Evolutionary conservation across 1,140 invertebrate species (phyloP), one percentile per base, ranked within the genome.

Genomic region (Zaprionus ghesquierei): DNA sequence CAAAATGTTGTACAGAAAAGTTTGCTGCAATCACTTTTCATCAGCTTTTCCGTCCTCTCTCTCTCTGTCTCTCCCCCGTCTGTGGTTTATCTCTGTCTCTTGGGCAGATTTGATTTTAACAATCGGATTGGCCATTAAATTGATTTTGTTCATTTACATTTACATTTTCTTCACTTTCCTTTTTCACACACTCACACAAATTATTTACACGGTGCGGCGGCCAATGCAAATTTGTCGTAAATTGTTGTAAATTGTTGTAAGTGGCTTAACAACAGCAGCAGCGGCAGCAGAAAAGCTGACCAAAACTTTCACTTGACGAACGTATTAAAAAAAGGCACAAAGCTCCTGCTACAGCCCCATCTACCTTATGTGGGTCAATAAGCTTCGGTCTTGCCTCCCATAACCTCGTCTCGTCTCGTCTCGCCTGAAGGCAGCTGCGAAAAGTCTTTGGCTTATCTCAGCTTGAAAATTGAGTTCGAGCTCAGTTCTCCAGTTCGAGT

Each of bases 221-320:
- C 49, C 53, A 69, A 86, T 87, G 81, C 81, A 89, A 86, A 86
- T 87, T 86, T 81, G 64, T 87, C 66, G 68, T 86, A 86, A 86
- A 87, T 87, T 79, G 82, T 82, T 86, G 62, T 73, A 81, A 85
- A 85, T 79, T 81, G 78, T 70, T 82, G 46, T 79, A 75, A 81
- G 29, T 71, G 38, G 54, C 64, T 58, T 35, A 35, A 65, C 31
- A 55, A 27, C 44, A 65, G 44, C 51, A 65, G 38, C n/a, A 62
- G 13, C 44, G 55, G 44, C 27, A 63, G 41, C 58, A 53, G 60
- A 35, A 55, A 69, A 68, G 38, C 33, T 69, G 50, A 61, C 27
- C 54, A 69, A 70, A 81, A 87, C 81, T 87, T 86, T 86, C 81
- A 86, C 82, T 86, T 46, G 65, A 27, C 54, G n/a, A 38, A 31